These are phyloP conservation scores for Nymphalis c-album DNA, from an alignment of 2,888 invertebrate species.

Conservation along the genomic window DNA sequence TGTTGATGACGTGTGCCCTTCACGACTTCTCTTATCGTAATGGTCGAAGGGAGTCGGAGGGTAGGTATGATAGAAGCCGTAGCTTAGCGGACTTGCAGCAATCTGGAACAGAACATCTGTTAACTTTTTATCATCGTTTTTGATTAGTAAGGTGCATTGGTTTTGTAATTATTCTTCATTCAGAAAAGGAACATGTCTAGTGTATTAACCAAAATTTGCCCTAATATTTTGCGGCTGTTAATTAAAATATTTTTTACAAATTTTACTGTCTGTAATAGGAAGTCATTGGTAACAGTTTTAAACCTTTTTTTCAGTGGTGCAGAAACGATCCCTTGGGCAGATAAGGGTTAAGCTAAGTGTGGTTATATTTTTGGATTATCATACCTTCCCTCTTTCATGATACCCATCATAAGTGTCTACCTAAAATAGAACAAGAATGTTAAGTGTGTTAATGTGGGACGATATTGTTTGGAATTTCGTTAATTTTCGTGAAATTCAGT, in stretches of 20 bases:
- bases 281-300: too few species aligned
- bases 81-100: slow-evolving; percentile 87
- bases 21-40: slow-evolving; percentile 68
- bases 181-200: too few species aligned
- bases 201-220: background rate
- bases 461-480: slow-evolving; percentile 20
- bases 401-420: slow-evolving; percentile 72
- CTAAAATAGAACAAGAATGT: slow-evolving; percentile 68
- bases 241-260: too few species aligned
- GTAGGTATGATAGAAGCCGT: slow-evolving; percentile 86
- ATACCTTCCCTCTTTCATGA: slow-evolving; percentile 75
- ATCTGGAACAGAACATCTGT: slow-evolving; percentile 82
- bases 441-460: slow-evolving; percentile 43
- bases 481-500: slow-evolving; percentile 12
- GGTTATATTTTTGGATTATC: slow-evolving; percentile 39
- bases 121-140: slow-evolving; percentile 67
- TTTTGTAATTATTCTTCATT: slow-evolving; percentile 28
- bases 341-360: background rate
- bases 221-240: too few species aligned
- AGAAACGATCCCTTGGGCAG: too few species aligned
- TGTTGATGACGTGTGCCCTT: slow-evolving; percentile 53
- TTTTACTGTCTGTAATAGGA: too few species aligned
- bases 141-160: slow-evolving; percentile 60
- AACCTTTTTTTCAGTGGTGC: too few species aligned
- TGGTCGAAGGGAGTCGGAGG: slow-evolving; percentile 75